These are phyloP conservation scores for Drepana arcuata DNA, from an alignment of 1,140 invertebrate species.

Conservation along the genomic window DNA sequence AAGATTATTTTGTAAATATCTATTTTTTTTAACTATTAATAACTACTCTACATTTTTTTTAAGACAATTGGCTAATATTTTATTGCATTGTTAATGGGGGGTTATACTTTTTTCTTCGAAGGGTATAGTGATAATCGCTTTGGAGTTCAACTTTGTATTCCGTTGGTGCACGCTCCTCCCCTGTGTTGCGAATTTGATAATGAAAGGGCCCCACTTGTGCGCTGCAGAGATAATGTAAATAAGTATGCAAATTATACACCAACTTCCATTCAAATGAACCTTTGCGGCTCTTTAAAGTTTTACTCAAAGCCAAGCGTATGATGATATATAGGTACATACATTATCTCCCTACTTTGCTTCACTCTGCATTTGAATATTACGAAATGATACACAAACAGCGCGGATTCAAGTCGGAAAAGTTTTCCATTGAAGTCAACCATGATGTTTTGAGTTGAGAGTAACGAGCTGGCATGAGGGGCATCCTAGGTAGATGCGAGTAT, in stretches of 20 bases:
- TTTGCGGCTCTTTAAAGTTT: conserved; percentile 59
- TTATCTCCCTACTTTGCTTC: conserved; percentile 10
- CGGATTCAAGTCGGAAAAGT: conserved; percentile 27
- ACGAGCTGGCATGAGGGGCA: too few relatives aligned
- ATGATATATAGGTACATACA: too few relatives aligned
- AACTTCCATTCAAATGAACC: conserved; percentile 64
- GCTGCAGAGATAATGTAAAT: conserved; percentile 69
- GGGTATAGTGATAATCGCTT: conserved; percentile 50
- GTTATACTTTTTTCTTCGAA: conserved; percentile 38
- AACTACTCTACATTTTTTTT: too few relatives aligned
- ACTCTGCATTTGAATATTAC: conserved; percentile 36
- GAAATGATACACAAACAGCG: conserved; percentile 33
- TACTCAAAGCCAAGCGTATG: conserved; percentile 40
- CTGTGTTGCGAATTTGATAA: conserved; percentile 65
- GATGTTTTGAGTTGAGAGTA: conserved; percentile 18
- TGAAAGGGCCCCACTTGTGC: conserved; percentile 64
- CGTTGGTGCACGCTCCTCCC: conserved; percentile 24
- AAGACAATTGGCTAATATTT: too few relatives aligned
- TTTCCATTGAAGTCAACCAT: conserved; percentile 23
- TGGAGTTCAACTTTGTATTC: conserved; percentile 61
- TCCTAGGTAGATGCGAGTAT: too few relatives aligned
- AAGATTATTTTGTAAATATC: too few relatives aligned
- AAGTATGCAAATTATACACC: conserved; percentile 66
- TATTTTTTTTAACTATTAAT: too few relatives aligned
- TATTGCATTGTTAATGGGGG: conserved; percentile 39